Evolutionary conservation across 2,888 invertebrate genomes (phyloP).

Genomic region (Clivina fossor): DNA sequence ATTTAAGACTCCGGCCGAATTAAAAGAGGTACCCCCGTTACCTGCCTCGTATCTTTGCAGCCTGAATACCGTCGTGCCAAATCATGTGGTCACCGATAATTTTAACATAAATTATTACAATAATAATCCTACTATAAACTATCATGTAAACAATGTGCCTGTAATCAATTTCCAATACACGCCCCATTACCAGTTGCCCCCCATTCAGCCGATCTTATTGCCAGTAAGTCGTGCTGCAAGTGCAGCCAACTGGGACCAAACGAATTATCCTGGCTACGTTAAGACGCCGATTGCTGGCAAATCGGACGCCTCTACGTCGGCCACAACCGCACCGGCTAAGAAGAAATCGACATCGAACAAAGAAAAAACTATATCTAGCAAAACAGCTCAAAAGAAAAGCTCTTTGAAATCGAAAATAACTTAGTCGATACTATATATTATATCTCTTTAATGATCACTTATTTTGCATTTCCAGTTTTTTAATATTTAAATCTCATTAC

Average conservation of each 20-base stretch:
- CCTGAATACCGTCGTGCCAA: slow-evolving; percentile 39
- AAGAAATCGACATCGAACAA: slow-evolving; percentile 18
- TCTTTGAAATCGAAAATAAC: slow-evolving; percentile 21
- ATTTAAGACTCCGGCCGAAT: slow-evolving; percentile 50
- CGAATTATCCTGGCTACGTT: slow-evolving; percentile 15
- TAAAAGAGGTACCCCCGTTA: slow-evolving; percentile 49
- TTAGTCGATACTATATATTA: slow-evolving; percentile 22
- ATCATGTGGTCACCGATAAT: slow-evolving; percentile 44
- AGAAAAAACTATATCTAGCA: slow-evolving; percentile 17
- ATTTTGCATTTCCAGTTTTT: slow-evolving; percentile 26
- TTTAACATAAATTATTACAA: slow-evolving; percentile 48
- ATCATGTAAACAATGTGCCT: slow-evolving; percentile 43
- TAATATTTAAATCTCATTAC: slow-evolving; percentile 10
- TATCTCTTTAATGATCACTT: slow-evolving; percentile 23
- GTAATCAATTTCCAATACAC: slow-evolving; percentile 29
- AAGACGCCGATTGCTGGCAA: slow-evolving; percentile 26
- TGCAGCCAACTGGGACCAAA: slow-evolving; percentile 4
- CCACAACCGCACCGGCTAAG: slow-evolving; percentile 4
- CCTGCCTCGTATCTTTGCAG: slow-evolving; percentile 38
- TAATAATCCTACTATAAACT: slow-evolving; percentile 49
- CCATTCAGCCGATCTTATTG: slow-evolving; percentile 21
- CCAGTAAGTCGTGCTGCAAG: slow-evolving; percentile 10
- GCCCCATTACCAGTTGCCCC: slow-evolving; percentile 22
- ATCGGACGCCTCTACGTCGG: slow-evolving; percentile 13
- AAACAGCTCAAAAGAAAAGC: slow-evolving; percentile 13